Evolutionary conservation across 2,888 invertebrate genomes (phyloP).

Genomic region (Exephanes ischioxanthus): DNA sequence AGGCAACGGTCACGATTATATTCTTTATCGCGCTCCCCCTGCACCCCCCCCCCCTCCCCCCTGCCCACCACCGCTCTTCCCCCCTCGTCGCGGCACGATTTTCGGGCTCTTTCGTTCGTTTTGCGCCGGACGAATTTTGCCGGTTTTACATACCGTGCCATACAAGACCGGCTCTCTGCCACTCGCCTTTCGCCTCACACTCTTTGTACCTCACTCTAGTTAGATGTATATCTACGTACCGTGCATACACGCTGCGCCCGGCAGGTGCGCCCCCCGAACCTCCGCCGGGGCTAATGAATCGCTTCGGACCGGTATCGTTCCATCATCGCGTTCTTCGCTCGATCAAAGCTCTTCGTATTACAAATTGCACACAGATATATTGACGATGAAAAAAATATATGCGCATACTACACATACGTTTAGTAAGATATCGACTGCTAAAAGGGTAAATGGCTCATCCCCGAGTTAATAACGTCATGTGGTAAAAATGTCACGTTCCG

Average conservation of each 20-base stretch:
- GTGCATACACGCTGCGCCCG: slow-evolving; percentile 13
- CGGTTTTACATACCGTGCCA: slow-evolving; percentile 18
- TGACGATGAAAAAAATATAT: neutral
- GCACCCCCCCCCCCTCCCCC: neutral
- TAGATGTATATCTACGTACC: slow-evolving; percentile 15
- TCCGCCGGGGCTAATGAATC: slow-evolving; percentile 48
- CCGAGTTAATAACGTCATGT: no score
- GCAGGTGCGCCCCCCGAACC: slow-evolving; percentile 56
- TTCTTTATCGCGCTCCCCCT: slow-evolving; percentile 58
- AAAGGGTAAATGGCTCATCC: neutral
- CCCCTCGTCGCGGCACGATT: slow-evolving; percentile 55
- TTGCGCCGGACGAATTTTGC: slow-evolving; percentile 20
- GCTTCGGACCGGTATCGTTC: slow-evolving; percentile 40
- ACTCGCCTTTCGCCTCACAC: slow-evolving; percentile 17
- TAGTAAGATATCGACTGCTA: no score
- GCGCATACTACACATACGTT: no score
- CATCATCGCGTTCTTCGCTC: slow-evolving; percentile 35
- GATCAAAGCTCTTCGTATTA: slow-evolving; percentile 39
- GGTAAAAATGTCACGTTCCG: no score
- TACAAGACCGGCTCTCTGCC: neutral
- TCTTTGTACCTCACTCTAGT: slow-evolving; percentile 21
- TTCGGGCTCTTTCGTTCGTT: slow-evolving; percentile 52
- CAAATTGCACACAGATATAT: neutral
- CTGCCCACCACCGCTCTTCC: slow-evolving; percentile 18
- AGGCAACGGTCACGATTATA: slow-evolving; percentile 53